Base-by-base conservation (phyloP, 2,888 invertebrate genomes). In the Epsilonema sp. region DNA sequence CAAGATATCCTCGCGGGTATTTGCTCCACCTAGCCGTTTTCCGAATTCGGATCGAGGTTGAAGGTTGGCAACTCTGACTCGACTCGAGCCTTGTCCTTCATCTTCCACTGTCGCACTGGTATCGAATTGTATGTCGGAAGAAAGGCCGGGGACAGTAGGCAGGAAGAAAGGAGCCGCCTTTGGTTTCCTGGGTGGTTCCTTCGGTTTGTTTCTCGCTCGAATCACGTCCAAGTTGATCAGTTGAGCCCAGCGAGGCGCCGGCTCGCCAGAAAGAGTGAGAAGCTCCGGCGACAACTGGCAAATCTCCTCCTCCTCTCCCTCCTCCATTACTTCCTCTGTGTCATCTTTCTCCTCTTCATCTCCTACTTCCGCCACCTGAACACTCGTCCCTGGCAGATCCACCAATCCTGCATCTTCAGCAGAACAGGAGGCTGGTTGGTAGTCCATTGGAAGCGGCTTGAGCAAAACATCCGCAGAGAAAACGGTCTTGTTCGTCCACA, bases 121-220 rank as follows among this genome's bases (percentile, higher is more conserved):
- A 3, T 20, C 31, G 5, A 3, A 22, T 19, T n/a, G 21, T 46
- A 2, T 45, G 48, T 1, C 57, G 25, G 54, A 53, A 5, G 52
- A 44, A 19, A 80, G 64, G 63, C 82, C 80, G 0, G 84, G 76
- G 47, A 89, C 74, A 0, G 90, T 89, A 0, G 92, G 89, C 44
- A 94, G 70, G 65, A 97, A 94, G 71, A 97, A 97, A 0, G 94
- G 94, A 0, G 89, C 92, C 40, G 79, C 76, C 67, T 84, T 83
- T 0, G 83, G 80, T 1, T 75, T 75, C 59, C 83, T 83, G 0
- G 80, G 75, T 0, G 82, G 76, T 44, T 79, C 78, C 66, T 78
- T 83, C 0, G 92, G 89, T 62, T 84, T 90, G 31, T 47, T 26
- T 20, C 48, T 73, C 56, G 76, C 78, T 65, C 80, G 84, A 1